Percentiles rank a stretch among this genome's conserved stretches.
These are phyloP conservation scores for Puntigrus tetrazona DNA, from an alignment of 2,113 vertebrate species.

Conservation along the genomic window DNA sequence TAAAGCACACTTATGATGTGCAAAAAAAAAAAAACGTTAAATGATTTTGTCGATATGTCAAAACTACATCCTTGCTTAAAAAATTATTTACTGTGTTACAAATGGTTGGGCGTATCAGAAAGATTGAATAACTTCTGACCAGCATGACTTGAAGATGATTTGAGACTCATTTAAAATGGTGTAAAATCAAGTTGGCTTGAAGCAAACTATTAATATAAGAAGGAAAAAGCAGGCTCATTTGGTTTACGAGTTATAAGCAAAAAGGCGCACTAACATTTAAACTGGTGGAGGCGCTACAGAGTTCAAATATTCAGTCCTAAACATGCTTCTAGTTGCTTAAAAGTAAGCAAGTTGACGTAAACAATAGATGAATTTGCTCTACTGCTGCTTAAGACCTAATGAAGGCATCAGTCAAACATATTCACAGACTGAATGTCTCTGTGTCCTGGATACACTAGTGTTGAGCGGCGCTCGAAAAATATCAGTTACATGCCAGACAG, in stretches of 20 bases:
- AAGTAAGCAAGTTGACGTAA: neutral
- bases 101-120: neutral
- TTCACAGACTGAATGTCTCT: neutral
- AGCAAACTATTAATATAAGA: neutral
- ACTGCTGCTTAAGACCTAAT: neutral
- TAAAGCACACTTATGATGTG: neutral
- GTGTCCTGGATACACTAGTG: neutral
- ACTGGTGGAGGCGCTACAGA: too few relatives aligned
- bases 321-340: neutral
- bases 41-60: neutral
- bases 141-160: too few relatives aligned
- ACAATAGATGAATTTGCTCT: neutral
- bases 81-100: neutral
- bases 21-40: neutral
- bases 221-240: neutral
- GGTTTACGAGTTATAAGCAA: neutral
- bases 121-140: neutral
- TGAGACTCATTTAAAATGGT: neutral
- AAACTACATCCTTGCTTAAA: neutral
- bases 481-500: conserved; percentile 12
- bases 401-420: neutral
- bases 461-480: neutral
- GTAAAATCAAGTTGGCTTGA: neutral
- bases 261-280: neutral
- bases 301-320: too few relatives aligned